Conservation (phyloP, 2,113 vertebrate species). For the Apteryx mantelli region DNA sequence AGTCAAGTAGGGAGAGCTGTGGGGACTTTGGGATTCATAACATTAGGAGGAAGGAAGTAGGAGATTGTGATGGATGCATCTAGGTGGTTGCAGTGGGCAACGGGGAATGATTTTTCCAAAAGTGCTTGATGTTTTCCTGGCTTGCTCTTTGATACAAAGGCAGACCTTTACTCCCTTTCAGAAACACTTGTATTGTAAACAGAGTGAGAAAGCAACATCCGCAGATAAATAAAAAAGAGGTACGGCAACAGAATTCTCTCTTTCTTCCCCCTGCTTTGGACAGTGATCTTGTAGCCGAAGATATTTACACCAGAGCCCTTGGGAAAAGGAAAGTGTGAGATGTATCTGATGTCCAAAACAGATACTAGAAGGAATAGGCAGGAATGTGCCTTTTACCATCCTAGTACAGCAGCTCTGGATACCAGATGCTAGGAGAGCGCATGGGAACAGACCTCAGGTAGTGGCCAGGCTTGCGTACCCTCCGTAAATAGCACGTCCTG, state of each 20-base stretch:
- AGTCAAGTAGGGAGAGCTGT: not conserved
- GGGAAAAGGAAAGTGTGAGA: not conserved
- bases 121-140: not conserved
- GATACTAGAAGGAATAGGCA: not conserved
- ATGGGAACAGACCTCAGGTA: too few relatives aligned
- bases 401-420: not conserved
- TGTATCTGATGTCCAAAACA: not conserved
- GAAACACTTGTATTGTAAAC: rapidly evolving
- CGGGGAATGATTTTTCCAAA: not conserved
- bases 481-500: not conserved
- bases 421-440: not conserved
- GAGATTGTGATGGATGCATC: not conserved
- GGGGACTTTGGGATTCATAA: not conserved
- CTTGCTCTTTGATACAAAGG: not conserved
- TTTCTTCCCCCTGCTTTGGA: not conserved
- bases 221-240: not conserved
- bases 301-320: not conserved
- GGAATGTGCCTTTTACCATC: not conserved
- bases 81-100: not conserved
- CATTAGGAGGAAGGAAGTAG: not conserved
- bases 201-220: not conserved
- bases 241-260: not conserved
- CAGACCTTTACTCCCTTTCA: not conserved
- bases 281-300: not conserved
- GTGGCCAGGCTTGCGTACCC: not conserved